Evolutionary conservation across 2,113 vertebrate genomes (phyloP).

Genomic region (Synodontis membranacea): DNA sequence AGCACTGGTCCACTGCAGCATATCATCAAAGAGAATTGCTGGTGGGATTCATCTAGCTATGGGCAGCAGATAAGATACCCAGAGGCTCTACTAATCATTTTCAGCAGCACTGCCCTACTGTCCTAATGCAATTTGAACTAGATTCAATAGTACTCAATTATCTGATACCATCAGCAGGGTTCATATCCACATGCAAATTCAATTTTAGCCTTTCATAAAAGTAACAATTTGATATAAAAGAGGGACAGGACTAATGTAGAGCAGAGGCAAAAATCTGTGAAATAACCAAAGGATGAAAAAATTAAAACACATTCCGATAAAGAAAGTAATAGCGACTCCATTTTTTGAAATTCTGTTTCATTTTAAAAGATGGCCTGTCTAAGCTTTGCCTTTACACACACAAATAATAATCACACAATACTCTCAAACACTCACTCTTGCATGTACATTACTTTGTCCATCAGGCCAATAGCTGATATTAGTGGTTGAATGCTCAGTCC

Average conservation of each 20-base stretch:
- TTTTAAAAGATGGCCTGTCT: neutral
- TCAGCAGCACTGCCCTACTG: conserved; percentile 3
- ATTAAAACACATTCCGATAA: neutral
- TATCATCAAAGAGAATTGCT: conserved; percentile 9
- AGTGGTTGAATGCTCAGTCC: neutral
- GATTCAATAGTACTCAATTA: conserved; percentile 36
- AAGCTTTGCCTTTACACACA: neutral
- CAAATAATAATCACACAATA: neutral
- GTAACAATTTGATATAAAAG: conserved; percentile 25
- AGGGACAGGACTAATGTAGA: neutral
- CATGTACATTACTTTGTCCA: neutral
- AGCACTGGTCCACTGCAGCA: neutral
- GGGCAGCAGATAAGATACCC: conserved; percentile 21
- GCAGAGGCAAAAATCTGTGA: neutral
- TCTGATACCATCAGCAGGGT: conserved; percentile 35
- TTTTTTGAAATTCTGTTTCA: neutral
- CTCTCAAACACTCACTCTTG: neutral
- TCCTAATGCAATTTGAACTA: conserved; percentile 15
- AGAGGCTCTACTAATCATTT: conserved; percentile 4
- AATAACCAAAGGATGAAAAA: conserved; percentile 19
- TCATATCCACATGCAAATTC: conserved; percentile 14
- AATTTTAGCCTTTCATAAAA: conserved; percentile 13
- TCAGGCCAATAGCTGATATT: neutral
- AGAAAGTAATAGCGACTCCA: neutral
- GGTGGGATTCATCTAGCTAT: neutral